These are phyloP conservation scores for Bettongia penicillata DNA, from an alignment of 2,113 vertebrate species.

Conservation along the genomic window DNA sequence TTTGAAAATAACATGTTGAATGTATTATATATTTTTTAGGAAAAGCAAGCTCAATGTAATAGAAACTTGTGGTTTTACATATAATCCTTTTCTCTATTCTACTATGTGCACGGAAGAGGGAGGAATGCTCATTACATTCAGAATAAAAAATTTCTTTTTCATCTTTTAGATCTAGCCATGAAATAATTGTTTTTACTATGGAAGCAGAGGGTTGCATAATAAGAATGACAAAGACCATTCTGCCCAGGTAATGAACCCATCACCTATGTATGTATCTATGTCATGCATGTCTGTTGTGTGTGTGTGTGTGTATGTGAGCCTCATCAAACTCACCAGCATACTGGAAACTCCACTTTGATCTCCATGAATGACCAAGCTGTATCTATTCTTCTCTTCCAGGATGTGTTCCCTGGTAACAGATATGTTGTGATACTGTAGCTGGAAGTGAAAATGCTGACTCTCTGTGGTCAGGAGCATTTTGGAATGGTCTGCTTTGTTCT, in stretches of 20 bases:
- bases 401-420: constrained; percentile 71
- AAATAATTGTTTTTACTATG: background rate
- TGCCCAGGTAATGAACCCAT: background rate
- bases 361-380: constrained; percentile 88
- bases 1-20: background rate
- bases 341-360: constrained; percentile 78
- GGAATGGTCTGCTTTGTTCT: constrained; percentile 90
- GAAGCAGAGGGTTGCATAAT: background rate
- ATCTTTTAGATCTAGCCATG: background rate
- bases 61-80: background rate
- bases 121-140: background rate
- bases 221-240: background rate
- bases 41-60: background rate
- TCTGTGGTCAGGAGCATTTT: constrained; percentile 81
- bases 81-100: background rate
- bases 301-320: background rate
- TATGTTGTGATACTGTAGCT: constrained; percentile 72
- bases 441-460: constrained; percentile 77
- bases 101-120: background rate
- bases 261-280: background rate
- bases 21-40: background rate
- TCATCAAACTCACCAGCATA: constrained; percentile 86
- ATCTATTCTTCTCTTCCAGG: constrained; percentile 82
- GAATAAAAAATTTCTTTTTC: background rate
- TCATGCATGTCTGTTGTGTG: no score